Evolutionary conservation across 2,797 vertebrate species (phyloP).

Genomic region (Schizopygopsis malacanthus): DNA sequence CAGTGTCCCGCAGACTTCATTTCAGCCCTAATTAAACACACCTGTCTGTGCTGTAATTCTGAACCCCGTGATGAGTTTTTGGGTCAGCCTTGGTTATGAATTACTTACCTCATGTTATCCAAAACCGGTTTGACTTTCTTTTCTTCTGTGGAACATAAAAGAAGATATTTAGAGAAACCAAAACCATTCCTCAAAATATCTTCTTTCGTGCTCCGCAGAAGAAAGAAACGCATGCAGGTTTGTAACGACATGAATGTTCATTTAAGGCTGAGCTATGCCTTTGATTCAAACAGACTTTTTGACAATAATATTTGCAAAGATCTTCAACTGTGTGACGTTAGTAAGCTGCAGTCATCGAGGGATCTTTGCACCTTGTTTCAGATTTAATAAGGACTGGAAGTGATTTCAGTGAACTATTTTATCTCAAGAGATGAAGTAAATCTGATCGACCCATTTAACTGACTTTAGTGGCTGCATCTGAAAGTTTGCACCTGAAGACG

Average conservation of each 20-base stretch:
- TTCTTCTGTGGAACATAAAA: not conserved
- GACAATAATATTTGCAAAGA: not conserved
- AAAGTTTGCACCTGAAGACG: not conserved
- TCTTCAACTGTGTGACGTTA: not conserved
- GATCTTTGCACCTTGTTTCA: not conserved
- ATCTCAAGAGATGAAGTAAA: slow-evolving; percentile 1
- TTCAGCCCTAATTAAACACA: not conserved
- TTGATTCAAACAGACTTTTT: not conserved
- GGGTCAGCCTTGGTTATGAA: not conserved
- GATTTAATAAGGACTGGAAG: not conserved
- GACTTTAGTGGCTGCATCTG: not conserved
- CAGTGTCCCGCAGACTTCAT: not conserved
- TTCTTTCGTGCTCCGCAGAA: not conserved
- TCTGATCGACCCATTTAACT: not conserved
- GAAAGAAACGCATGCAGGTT: not conserved
- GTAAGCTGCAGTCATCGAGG: not conserved
- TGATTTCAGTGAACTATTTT: not conserved
- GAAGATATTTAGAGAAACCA: not conserved
- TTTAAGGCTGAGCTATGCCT: not conserved
- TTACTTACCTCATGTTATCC: not conserved
- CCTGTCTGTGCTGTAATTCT: not conserved
- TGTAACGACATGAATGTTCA: not conserved
- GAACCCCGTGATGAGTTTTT: not conserved
- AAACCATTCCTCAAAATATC: not conserved
- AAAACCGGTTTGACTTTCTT: not conserved